These are phyloP conservation scores for Coranthus polyacanthus DNA, from an alignment of 2,797 vertebrate genomes.

Conservation along the genomic window DNA sequence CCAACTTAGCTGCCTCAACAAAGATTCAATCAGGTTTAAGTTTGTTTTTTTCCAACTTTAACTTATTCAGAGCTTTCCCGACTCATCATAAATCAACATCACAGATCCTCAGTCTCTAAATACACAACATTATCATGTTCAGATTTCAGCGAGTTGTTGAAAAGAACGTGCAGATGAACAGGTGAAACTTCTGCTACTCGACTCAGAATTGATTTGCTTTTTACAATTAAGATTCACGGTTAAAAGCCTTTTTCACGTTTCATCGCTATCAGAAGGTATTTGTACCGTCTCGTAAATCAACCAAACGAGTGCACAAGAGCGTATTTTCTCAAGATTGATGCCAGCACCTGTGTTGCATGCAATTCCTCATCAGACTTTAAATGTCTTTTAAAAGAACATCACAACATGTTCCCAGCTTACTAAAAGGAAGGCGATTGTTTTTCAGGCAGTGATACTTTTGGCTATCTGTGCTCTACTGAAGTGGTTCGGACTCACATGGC, in stretches of 20 bases:
- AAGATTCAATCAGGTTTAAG: conserved; percentile 16
- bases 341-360: too few species aligned
- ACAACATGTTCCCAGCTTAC: too few species aligned
- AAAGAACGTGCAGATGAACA: too few species aligned
- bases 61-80: not conserved
- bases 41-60: conserved; percentile 13
- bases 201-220: too few species aligned
- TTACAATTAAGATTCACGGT: too few species aligned
- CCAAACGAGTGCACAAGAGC: too few species aligned
- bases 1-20: not conserved
- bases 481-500: conserved; percentile 62
- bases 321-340: too few species aligned
- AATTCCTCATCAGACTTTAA: too few species aligned
- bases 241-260: too few species aligned
- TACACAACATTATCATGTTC: not conserved
- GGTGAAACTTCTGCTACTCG: too few species aligned
- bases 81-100: not conserved
- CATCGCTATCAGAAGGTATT: too few species aligned
- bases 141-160: not conserved
- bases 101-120: not conserved
- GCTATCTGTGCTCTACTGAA: conserved; percentile 56
- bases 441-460: conserved; percentile 27
- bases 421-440: conserved; percentile 5
- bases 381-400: not conserved
- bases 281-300: too few species aligned